phyloP scores from a whole-genome alignment of 2,797 vertebrate species.

The Anolis apletophallus region DNA sequence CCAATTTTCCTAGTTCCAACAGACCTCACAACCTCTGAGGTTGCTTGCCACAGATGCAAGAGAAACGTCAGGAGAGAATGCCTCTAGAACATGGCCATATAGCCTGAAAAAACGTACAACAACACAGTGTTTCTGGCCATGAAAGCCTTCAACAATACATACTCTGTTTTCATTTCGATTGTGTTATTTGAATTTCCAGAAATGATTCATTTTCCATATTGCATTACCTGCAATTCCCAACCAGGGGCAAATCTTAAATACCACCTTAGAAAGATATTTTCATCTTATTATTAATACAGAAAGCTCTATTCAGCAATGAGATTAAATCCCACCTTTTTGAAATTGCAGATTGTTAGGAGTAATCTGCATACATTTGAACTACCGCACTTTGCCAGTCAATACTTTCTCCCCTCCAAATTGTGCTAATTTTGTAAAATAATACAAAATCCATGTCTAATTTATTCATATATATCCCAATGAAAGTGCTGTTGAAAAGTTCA shows the following conservation, averaged over 20 bases:
- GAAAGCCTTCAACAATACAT: no score
- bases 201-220: background rate
- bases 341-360: conserved; percentile 44
- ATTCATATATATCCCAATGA: conserved; percentile 26
- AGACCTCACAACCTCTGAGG: no score
- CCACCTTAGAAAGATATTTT: conserved; percentile 16
- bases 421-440: conserved; percentile 17
- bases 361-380: conserved; percentile 42
- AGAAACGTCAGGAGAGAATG: no score
- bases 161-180: background rate
- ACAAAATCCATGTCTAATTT: background rate
- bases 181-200: background rate
- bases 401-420: background rate
- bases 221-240: conserved; percentile 5
- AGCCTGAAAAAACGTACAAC: no score
- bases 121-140: no score
- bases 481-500: conserved; percentile 35
- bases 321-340: conserved; percentile 17
- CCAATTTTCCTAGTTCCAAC: no score
- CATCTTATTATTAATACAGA: conserved; percentile 34
- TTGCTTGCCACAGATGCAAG: no score
- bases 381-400: conserved; percentile 16
- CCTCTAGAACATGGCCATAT: no score
- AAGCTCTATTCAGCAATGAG: conserved; percentile 4
- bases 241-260: conserved; percentile 30